Conservation (phyloP, 2,113 vertebrate genomes). For the Psophia crepitans region DNA sequence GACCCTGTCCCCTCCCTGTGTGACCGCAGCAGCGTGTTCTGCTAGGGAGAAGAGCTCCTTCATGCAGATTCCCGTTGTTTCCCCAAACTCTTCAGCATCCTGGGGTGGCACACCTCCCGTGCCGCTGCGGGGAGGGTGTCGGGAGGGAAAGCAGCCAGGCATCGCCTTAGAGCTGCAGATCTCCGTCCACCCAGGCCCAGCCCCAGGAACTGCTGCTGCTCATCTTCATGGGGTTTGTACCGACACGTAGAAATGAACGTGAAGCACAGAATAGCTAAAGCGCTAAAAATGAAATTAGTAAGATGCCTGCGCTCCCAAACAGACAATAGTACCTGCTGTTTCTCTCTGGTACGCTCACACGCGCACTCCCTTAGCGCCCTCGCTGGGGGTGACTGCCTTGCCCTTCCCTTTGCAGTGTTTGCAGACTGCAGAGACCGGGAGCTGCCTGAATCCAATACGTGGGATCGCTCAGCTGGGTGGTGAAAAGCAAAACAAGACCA, state of each 20-base stretch:
- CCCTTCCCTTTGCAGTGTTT: neutral
- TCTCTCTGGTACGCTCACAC: fast-evolving
- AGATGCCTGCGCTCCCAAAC: neutral
- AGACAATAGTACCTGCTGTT: neutral
- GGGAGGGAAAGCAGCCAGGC: neutral
- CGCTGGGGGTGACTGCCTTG: neutral
- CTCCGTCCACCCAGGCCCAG: fast-evolving
- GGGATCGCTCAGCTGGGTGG: neutral
- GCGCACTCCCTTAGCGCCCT: neutral
- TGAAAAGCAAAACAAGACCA: neutral
- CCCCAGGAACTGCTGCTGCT: neutral
- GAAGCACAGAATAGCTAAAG: neutral
- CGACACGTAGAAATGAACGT: fast-evolving
- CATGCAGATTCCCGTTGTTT: fast-evolving
- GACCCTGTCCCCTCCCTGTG: neutral
- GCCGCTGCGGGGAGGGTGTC: neutral
- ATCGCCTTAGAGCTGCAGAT: neutral
- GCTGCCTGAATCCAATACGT: neutral
- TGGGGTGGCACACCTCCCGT: fast-evolving
- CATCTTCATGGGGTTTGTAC: fast-evolving
- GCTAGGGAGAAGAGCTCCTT: neutral
- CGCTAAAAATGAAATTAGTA: fast-evolving
- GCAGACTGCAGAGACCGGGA: neutral
- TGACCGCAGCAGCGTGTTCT: fast-evolving
- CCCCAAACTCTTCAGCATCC: neutral